Percentiles rank a stretch among this genome's conserved stretches.
These are phyloP conservation scores for Lemur catta DNA, from an alignment of 2,797 vertebrate species.

Conservation along the genomic window DNA sequence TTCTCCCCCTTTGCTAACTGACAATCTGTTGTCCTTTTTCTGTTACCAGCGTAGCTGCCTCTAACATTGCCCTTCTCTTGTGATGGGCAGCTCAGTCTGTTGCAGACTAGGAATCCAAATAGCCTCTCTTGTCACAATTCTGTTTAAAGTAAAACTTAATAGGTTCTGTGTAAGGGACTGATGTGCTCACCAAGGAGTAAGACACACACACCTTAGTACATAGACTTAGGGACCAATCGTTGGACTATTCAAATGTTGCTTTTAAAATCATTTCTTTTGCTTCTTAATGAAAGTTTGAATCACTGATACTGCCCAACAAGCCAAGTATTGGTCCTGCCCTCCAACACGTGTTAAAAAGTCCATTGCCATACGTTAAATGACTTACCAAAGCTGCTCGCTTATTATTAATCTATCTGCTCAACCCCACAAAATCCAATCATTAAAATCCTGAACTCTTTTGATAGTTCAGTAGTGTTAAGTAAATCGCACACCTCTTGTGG, in stretches of 20 bases:
- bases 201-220: neutral
- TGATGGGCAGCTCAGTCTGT: neutral
- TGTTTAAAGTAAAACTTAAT: neutral
- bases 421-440: neutral
- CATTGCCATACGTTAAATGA: neutral
- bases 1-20: neutral
- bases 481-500: neutral
- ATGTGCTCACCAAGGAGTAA: neutral
- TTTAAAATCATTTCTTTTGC: neutral
- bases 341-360: neutral
- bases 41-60: neutral
- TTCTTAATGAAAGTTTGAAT: neutral
- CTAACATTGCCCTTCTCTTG: neutral
- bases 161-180: neutral
- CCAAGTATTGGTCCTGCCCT: neutral
- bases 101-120: neutral
- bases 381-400: neutral
- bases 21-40: neutral
- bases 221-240: neutral
- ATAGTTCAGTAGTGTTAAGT: neutral
- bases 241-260: neutral
- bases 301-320: neutral
- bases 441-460: slow-evolving; percentile 10
- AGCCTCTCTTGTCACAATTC: neutral
- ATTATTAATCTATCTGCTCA: slow-evolving; percentile 1